Evolutionary conservation across 1,140 invertebrate species (phyloP).

Genomic region (Glomeris maerens): DNA sequence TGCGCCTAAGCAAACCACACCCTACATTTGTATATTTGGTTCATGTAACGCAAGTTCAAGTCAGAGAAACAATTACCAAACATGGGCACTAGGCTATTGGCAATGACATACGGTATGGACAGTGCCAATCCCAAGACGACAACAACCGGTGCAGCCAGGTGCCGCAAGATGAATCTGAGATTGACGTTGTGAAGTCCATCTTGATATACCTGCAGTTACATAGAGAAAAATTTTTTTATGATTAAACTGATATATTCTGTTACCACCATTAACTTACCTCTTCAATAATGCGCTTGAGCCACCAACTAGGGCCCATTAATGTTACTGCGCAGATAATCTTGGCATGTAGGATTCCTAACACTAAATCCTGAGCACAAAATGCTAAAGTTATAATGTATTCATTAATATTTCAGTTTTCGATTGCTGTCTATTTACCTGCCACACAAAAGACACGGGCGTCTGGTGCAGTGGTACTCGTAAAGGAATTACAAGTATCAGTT

Average conservation of each 20-base stretch:
- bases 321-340: constrained; percentile 95
- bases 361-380: constrained; percentile 61
- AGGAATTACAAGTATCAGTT: constrained; percentile 81
- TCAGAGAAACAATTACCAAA: constrained; percentile 34
- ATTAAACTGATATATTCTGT: neutral
- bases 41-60: constrained; percentile 20
- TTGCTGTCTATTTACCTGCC: constrained; percentile 32
- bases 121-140: constrained; percentile 70
- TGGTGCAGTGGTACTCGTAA: constrained; percentile 83
- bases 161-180: constrained; percentile 65
- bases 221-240: neutral
- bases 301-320: constrained; percentile 96
- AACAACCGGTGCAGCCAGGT: constrained; percentile 78
- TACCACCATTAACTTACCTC: constrained; percentile 49
- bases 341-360: constrained; percentile 86
- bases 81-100: constrained; percentile 65
- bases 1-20: constrained; percentile 36
- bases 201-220: constrained; percentile 40
- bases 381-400: constrained; percentile 8
- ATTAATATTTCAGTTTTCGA: constrained; percentile 12
- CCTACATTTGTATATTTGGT: constrained; percentile 9
- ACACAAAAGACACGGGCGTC: constrained; percentile 81
- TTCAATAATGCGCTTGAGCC: constrained; percentile 76
- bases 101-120: constrained; percentile 75
- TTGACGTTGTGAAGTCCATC: constrained; percentile 89